A percentile compares a stretch with the other conserved stretches of the same genome.
Conservation (phyloP, 2,113 vertebrate genomes). For the Notiomystis cincta region DNA sequence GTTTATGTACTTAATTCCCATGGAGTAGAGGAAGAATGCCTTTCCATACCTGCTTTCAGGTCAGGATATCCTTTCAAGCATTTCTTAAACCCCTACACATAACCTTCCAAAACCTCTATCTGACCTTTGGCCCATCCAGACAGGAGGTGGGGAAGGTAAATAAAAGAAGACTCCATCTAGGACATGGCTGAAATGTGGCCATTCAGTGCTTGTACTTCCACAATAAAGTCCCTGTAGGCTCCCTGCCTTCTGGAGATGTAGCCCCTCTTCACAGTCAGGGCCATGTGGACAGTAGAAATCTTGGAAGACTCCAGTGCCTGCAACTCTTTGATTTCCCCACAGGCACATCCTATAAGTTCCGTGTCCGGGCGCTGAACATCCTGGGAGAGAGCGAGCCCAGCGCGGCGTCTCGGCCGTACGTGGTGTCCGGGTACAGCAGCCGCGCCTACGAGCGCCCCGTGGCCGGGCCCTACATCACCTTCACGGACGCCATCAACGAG, state of each 20-base stretch:
- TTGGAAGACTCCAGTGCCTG: background rate
- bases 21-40: background rate
- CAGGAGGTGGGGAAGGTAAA: background rate
- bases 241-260: background rate
- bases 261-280: background rate
- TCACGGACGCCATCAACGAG: constrained; percentile 94
- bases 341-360: constrained; percentile 94
- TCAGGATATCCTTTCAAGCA: background rate
- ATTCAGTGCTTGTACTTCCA: background rate
- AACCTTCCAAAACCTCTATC: background rate
- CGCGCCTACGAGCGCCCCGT: constrained; percentile 85
- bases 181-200: background rate
- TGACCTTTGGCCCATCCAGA: background rate
- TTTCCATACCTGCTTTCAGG: background rate
- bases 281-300: background rate
- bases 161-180: background rate
- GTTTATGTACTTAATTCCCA: background rate
- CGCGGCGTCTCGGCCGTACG: constrained; percentile 85
- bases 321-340: background rate
- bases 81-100: background rate
- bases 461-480: constrained; percentile 94
- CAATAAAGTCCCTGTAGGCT: background rate
- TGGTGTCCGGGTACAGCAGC: constrained; percentile 85
- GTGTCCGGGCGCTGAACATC: constrained; percentile 92
- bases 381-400: constrained; percentile 93